These are phyloP conservation scores for Diarsia rubi DNA, from an alignment of 2,888 invertebrate species.

Conservation along the genomic window DNA sequence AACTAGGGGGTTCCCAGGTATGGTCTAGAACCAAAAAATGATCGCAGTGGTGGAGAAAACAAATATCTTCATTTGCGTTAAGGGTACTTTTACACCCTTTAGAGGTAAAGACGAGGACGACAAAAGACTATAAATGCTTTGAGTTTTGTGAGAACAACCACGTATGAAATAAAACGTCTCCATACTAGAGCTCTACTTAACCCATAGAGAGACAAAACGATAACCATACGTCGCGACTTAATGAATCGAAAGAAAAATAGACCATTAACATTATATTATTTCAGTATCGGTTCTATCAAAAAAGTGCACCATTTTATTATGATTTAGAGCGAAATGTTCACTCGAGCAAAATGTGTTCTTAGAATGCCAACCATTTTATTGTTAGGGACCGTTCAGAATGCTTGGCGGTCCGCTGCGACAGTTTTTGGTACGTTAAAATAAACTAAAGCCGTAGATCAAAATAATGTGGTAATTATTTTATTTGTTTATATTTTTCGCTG, in stretches of 20 bases:
- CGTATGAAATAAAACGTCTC: background rate
- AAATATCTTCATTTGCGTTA: too few relatives aligned
- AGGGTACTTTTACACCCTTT: too few relatives aligned
- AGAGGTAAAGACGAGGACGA: too few relatives aligned
- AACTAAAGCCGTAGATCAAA: background rate
- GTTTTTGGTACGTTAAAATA: background rate
- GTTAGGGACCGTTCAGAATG: constrained; percentile 67
- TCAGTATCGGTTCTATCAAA: constrained; percentile 64
- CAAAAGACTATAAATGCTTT: background rate
- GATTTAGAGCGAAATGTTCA: constrained; percentile 79
- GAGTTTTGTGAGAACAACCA: background rate
- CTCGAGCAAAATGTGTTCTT: constrained; percentile 75
- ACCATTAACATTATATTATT: constrained; percentile 32
- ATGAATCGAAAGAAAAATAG: constrained; percentile 41
- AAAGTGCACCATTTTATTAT: constrained; percentile 66
- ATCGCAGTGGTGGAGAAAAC: too few relatives aligned
- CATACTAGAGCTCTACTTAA: background rate
- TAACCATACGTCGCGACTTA: background rate
- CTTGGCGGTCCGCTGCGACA: constrained; percentile 2
- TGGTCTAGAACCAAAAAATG: too few relatives aligned
- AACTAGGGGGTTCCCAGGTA: too few relatives aligned
- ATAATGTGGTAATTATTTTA: background rate
- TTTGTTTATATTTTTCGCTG: background rate
- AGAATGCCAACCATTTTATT: constrained; percentile 72
- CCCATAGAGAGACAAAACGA: background rate